Base-by-base conservation (phyloP, 2,888 invertebrate genomes). In the Thelaira solivaga region DNA sequence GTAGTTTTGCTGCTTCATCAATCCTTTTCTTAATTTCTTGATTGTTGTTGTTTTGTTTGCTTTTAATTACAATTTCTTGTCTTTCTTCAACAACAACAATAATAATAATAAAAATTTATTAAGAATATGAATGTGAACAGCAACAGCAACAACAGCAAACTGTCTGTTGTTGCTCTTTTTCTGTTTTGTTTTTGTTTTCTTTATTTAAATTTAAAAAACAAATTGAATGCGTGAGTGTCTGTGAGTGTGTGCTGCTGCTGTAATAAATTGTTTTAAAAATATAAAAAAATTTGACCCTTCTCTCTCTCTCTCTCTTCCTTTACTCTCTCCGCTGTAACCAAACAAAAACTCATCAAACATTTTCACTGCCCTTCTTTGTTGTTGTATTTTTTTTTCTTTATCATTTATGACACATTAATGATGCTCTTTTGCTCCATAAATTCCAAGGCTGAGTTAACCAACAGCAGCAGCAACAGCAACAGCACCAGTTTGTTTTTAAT, bases 11-110 rank as follows among this genome's bases (percentile, higher is more conserved):
- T 74, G 67, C 67, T 67, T 74, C 67, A 74, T 74, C 67, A 74
- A 74, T 74, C 74, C 73, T 73, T 74, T 74, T 61, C 59, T 74
- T 61, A 53, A 61, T 74, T 74, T 61, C 61, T 47, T 67, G n/a
- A n/a, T 57, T 41, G 4, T 36, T 45, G n/a, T 16, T n/a, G 13
- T 41, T 39, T 39, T 7, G 18, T 41, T 62, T 53, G 2, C 7
- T 45, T 29, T 72, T 72, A 72, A 72, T 72, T 72, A 47, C 34
- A 45, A 39, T n/a, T n/a, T n/a, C n/a, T n/a, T n/a, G n/a, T n/a
- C n/a, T n/a, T n/a, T n/a, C n/a, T n/a, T n/a, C 41, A 51, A 55
- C 5, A 41, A 18, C 20, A 51, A 51, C 8, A 55, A 36, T 0
- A 57, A 53, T 13, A 55, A 16, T 51, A 51, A 51, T 20, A 18